Base-by-base conservation (phyloP, 64 coral and sea anemone genomes). In the Pocillopora verrucosa region DNA sequence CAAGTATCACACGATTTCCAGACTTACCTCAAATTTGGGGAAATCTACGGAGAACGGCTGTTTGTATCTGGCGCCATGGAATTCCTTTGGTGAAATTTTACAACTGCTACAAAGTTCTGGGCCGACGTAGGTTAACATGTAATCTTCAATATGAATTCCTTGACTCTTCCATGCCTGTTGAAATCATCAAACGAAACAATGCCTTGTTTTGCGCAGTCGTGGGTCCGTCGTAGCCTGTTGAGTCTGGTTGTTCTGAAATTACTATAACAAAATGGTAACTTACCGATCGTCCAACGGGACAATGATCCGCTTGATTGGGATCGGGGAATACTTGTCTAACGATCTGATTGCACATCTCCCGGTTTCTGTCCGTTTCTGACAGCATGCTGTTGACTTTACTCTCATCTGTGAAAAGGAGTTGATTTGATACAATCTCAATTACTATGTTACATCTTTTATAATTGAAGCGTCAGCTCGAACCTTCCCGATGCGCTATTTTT, bases 321-420 rank as follows among this genome's bases (percentile, higher is more conserved):
- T 84, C 37, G 5, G 19, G 36, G 20, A 84, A 84, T 38, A 84
- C 82, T 84, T 65, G 51, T 56, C 82, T 84, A 16, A 84, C 22
- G 56, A 84, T 84, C 63, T 84, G 82, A 65, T 84, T 84, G 82
- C 82, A 84, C 82, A 84, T 84, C 37, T 84, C 82, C 63, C 82
- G 63, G 15, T 84, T 84, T 72, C 82, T 65, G 1, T 58, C 37
- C 11, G 82, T 84, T 22, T 84, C 82, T 56, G 82, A 65, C 36
- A 84, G 41, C 82, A 84, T 72, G 65, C 2, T 72, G 26, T 84
- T 84, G 16, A 84, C 70, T 72, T 84, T 84, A 84, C 67, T 57
- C 41, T 84, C 82, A 84, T 70, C 82, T 84, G 38, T 16, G 51
- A 72, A 24, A 72, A 57, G 57, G 12, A 67, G 45, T 45, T 11